Conservation (phyloP, 1,140 invertebrate species). For the Agrilus planipennis region DNA sequence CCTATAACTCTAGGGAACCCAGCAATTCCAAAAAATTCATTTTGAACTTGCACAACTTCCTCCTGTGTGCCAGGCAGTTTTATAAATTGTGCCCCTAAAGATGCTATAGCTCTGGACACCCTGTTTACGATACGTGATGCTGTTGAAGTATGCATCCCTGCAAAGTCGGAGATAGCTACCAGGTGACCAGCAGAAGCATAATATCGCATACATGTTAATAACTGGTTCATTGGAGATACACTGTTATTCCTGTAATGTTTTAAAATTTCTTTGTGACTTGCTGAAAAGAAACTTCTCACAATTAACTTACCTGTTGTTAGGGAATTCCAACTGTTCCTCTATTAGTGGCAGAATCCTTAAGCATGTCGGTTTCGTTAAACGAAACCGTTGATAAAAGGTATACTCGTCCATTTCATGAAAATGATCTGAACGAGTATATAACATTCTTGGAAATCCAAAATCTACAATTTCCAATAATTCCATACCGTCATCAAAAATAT, state of each 20-base stretch:
- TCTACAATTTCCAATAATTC: background rate
- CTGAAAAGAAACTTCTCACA: too few relatives aligned
- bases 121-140: constrained; percentile 16
- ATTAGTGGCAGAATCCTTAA: background rate
- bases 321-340: constrained; percentile 4
- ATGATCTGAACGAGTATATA: background rate
- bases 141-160: constrained; percentile 20
- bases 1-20: constrained; percentile 7
- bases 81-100: constrained; percentile 9
- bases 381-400: constrained; percentile 5
- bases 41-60: constrained; percentile 3
- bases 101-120: constrained; percentile 21
- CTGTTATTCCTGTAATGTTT: constrained; percentile 3
- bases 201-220: constrained; percentile 19
- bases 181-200: constrained; percentile 22
- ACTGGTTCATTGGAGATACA: constrained; percentile 13
- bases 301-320: constrained; percentile 3
- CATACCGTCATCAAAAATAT: background rate
- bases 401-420: constrained; percentile 1
- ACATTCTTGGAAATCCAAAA: constrained; percentile 1
- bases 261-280: too few relatives aligned
- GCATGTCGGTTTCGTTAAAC: constrained; percentile 2
- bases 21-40: constrained; percentile 11
- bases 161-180: constrained; percentile 20
- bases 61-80: constrained; percentile 15